phyloP scores from a whole-genome alignment of 2,888 invertebrate genomes.

The Crematogaster levior region DNA sequence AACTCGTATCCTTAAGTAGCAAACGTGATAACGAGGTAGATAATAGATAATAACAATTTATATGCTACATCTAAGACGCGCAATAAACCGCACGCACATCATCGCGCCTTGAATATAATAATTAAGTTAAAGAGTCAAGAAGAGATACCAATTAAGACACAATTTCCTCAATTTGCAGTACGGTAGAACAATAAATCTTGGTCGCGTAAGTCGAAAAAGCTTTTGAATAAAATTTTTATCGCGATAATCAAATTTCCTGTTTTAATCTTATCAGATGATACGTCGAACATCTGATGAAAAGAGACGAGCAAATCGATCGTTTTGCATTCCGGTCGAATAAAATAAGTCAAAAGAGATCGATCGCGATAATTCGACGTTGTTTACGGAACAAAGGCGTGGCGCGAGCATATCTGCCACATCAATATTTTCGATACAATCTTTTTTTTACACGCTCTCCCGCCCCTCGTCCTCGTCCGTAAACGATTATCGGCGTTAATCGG shows the following conservation, averaged over 20 bases:
- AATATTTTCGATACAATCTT: conserved; percentile 31
- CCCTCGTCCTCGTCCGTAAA: not conserved
- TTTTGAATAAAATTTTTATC: not conserved
- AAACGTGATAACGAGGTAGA: conserved; percentile 30
- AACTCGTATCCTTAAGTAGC: conserved; percentile 39
- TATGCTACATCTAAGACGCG: not conserved
- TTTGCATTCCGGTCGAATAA: not conserved
- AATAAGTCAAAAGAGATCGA: conserved; percentile 1
- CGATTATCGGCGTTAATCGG: conserved; percentile 53
- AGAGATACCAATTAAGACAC: not conserved
- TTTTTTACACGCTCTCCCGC: not conserved
- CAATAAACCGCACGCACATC: not conserved
- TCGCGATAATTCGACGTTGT: conserved; percentile 46
- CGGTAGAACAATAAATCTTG: not conserved
- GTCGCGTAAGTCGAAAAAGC: not conserved
- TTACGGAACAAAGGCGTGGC: conserved; percentile 43
- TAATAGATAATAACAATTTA: conserved; percentile 47
- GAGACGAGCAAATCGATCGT: not conserved
- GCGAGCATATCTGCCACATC: not conserved
- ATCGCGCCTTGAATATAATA: conserved; percentile 3
- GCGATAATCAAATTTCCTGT: not conserved
- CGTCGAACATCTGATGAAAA: not conserved
- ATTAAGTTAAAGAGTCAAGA: conserved; percentile 5
- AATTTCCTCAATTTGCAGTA: not conserved
- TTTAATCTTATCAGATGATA: not conserved